Evolutionary conservation across 2,113 vertebrate genomes (phyloP).

Genomic region (Psophia crepitans): DNA sequence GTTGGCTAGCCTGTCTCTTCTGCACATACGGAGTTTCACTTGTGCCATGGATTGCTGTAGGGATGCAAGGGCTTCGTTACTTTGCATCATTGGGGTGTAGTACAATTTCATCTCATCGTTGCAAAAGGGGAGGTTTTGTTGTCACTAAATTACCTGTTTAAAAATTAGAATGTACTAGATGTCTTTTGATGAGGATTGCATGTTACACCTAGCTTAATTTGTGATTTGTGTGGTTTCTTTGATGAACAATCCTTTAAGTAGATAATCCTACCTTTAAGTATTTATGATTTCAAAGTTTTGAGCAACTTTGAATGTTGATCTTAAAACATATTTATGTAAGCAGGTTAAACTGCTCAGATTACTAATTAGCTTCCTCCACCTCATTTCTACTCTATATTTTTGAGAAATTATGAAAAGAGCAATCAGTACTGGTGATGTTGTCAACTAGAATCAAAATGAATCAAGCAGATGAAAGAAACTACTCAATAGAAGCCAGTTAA

Average conservation of each 20-base stretch:
- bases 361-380: slow-evolving; percentile 70
- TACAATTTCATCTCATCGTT: not conserved
- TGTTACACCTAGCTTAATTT: slow-evolving; percentile 4
- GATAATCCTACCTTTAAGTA: slow-evolving; percentile 12
- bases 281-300: slow-evolving; percentile 61
- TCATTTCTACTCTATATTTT: slow-evolving; percentile 61
- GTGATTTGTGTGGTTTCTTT: slow-evolving; percentile 30
- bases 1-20: not conserved
- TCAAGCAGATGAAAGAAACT: slow-evolving; percentile 75
- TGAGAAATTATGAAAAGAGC: slow-evolving; percentile 77
- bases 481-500: slow-evolving; percentile 76
- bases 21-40: fast-evolving
- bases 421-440: slow-evolving; percentile 68
- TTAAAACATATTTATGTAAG: slow-evolving; percentile 52
- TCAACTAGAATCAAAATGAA: slow-evolving; percentile 78
- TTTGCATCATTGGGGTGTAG: not conserved
- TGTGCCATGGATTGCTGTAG: not conserved
- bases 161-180: not conserved
- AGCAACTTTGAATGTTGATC: slow-evolving; percentile 42
- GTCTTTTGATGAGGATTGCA: slow-evolving; percentile 31
- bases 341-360: slow-evolving; percentile 71
- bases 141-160: not conserved
- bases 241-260: slow-evolving; percentile 35
- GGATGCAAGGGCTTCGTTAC: not conserved
- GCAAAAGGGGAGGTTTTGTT: not conserved